Base-by-base conservation (phyloP, 2,797 vertebrate genomes). In the Urosaurus nigricauda region DNA sequence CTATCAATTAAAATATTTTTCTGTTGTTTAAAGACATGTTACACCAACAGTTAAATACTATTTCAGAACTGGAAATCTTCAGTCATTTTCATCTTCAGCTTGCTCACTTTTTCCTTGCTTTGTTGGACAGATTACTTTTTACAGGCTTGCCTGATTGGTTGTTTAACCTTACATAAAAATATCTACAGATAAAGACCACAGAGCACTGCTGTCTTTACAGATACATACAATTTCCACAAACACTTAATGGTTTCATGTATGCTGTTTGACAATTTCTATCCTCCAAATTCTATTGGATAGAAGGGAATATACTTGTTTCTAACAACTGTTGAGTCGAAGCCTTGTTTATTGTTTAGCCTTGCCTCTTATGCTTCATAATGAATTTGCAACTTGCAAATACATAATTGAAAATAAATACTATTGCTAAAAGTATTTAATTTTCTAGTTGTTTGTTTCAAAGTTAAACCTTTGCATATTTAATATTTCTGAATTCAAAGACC, bases 401-500 rank as follows among this genome's bases (percentile, higher is more conserved):
- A 87, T 92, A 92, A 90, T 12, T 90, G 82, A 92, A 92, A 94
- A 92, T 68, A 56, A 94, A 95, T 92, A 71, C 37, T 73, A 37
- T 71, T 90, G 90, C 40, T 90, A 89, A 92, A 91, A 84, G 74
- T 1, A n/a, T 79, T 71, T 26, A 26, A 12, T 78, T 58, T 35
- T n/a, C 68, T 40, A 14, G n/a, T 75, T 77, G 29, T 71, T 29
- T 73, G 32, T 85, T 85, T 85, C 83, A 90, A 90, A 88, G 85
- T 92, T 94, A 91, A 19, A 47, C 87, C 91, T 83, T 68, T 92
- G 58, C 89, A 24, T 83, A 90, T 90, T 90, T 90, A 93, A 77
- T 86, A 86, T 87, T 88, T 92, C 88, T 87, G 88, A 92, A 92
- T 94, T 94, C 93, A 88, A 93, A 94, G 85, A 91, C 90, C 40